These are phyloP conservation scores for Lutraria rhynchaena DNA, from an alignment of 1,140 invertebrate species.

Conservation along the genomic window DNA sequence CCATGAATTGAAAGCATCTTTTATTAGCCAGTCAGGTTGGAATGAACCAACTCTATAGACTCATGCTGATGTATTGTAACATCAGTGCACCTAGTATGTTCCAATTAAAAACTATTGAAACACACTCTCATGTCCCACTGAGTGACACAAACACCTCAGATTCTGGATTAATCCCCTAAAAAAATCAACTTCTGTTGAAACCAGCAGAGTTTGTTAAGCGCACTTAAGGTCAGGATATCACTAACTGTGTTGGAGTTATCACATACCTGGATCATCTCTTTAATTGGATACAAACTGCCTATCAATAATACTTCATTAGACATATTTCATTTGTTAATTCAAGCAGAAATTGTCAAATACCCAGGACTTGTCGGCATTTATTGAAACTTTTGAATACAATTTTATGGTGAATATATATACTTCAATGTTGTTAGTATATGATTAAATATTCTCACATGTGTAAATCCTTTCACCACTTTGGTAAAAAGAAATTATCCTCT, in stretches of 20 bases:
- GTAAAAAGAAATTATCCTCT: too few relatives aligned
- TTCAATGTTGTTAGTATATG: neutral
- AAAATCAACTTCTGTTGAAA: constrained; percentile 35
- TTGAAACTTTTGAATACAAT: constrained; percentile 12
- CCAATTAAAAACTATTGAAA: constrained; percentile 48
- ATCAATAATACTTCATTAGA: constrained; percentile 46
- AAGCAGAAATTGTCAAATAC: constrained; percentile 19
- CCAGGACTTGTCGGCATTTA: constrained; percentile 4
- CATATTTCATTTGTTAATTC: constrained; percentile 9
- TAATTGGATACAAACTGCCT: constrained; percentile 48
- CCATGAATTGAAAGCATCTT: constrained; percentile 27
- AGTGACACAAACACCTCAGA: constrained; percentile 4
- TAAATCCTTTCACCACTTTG: too few relatives aligned
- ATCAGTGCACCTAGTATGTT: constrained; percentile 44
- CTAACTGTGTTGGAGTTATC: neutral
- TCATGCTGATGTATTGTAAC: neutral
- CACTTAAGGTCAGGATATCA: constrained; percentile 34
- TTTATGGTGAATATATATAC: neutral
- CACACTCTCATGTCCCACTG: constrained; percentile 4
- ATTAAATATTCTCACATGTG: too few relatives aligned
- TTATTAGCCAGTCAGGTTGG: neutral
- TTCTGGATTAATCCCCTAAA: constrained; percentile 24
- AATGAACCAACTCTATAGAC: constrained; percentile 19
- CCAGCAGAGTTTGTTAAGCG: constrained; percentile 11
- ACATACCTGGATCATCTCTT: constrained; percentile 14